Evolutionary conservation across 2,797 vertebrate species (phyloP).

Genomic region (Enteromius treurensis): DNA sequence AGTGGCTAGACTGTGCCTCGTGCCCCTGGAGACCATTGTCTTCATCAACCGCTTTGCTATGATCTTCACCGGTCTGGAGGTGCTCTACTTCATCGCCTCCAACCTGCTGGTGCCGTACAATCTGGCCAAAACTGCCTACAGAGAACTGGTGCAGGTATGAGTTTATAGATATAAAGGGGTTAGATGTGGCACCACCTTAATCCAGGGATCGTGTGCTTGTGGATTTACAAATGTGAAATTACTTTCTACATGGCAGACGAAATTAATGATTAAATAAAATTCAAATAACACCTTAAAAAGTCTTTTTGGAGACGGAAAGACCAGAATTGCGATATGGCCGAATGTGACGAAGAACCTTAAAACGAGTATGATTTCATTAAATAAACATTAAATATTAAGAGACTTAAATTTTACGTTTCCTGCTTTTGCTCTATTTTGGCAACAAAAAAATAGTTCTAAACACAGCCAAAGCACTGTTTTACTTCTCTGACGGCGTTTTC

Average conservation of each 20-base stretch:
- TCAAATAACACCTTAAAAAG: no score
- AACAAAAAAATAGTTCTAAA: no score
- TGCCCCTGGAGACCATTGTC: constrained; percentile 94
- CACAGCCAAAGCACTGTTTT: no score
- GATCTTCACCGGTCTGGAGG: constrained; percentile 98
- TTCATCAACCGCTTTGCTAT: constrained; percentile 98
- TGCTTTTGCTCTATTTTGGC: no score
- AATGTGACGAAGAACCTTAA: no score
- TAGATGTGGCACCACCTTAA: neutral
- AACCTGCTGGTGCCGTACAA: constrained; percentile 97
- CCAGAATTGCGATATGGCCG: no score
- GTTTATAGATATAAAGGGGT: neutral
- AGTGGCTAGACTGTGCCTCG: constrained; percentile 93
- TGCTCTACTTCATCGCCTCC: constrained; percentile 95
- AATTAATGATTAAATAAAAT: no score
- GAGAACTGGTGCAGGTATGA: constrained; percentile 92
- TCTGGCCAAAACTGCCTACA: constrained; percentile 95
- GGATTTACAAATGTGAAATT: neutral
- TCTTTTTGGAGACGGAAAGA: no score
- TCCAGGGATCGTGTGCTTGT: neutral
- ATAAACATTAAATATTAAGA: no score
- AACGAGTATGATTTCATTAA: no score
- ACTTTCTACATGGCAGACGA: neutral
- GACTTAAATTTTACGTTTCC: no score
- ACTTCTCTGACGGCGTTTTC: no score